A percentile compares a stretch with the other conserved stretches of the same genome.
Evolutionary conservation across 2,113 vertebrate species (phyloP).

Genomic region (Numida meleagris): DNA sequence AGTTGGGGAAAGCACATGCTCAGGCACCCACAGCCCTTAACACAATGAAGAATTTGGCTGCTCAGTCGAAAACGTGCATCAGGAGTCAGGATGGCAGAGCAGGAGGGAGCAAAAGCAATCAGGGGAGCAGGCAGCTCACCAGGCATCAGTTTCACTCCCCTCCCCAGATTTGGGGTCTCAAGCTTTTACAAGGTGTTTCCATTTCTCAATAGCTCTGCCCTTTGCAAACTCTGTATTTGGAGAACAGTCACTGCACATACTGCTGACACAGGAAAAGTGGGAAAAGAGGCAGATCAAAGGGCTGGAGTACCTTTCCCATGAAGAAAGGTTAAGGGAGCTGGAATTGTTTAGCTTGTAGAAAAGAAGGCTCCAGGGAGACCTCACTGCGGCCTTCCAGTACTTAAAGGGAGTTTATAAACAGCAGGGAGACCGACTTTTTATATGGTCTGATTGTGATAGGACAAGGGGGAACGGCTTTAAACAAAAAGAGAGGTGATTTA

Average conservation of each 20-base stretch:
- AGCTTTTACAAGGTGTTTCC: neutral
- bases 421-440: too few relatives aligned
- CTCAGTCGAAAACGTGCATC: neutral
- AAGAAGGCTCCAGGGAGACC: too few relatives aligned
- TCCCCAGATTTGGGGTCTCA: neutral
- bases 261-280: neutral
- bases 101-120: neutral
- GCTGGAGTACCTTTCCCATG: too few relatives aligned
- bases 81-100: neutral
- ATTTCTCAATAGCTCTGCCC: neutral
- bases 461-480: too few relatives aligned
- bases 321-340: too few relatives aligned
- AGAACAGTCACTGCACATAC: rapidly evolving
- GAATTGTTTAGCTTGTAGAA: too few relatives aligned
- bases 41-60: neutral
- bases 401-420: too few relatives aligned
- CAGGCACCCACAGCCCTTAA: neutral
- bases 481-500: too few relatives aligned
- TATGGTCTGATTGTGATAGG: too few relatives aligned
- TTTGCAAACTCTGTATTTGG: neutral
- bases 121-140: neutral
- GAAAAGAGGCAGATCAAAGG: neutral
- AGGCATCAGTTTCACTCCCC: neutral
- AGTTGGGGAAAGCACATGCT: neutral
- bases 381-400: too few relatives aligned